phyloP scores from a whole-genome alignment of 2,888 invertebrate genomes.

The Tubiluchus corallicola region DNA sequence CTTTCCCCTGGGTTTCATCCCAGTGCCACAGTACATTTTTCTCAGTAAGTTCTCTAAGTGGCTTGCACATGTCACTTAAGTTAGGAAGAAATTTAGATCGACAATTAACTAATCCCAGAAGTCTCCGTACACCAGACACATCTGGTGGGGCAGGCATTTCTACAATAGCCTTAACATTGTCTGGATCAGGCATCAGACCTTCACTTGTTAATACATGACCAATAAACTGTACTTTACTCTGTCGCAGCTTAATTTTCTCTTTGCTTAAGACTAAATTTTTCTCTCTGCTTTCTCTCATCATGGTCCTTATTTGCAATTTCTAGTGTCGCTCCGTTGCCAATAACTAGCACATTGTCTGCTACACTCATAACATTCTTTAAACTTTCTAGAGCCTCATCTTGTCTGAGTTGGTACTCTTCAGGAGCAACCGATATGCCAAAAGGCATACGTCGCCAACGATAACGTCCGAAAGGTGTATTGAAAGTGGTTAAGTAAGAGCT shows the following conservation, averaged over 20 bases:
- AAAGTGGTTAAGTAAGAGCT: too few species aligned
- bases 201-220: slow-evolving; percentile 12
- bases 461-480: slow-evolving; percentile 14
- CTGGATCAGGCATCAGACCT: slow-evolving; percentile 12
- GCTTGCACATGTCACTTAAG: neutral
- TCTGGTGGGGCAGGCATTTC: too few species aligned
- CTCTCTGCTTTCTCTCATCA: slow-evolving; percentile 9
- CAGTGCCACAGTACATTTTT: slow-evolving; percentile 4
- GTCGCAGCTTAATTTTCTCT: slow-evolving; percentile 12
- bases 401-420: slow-evolving; percentile 14
- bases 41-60: slow-evolving; percentile 4
- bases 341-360: slow-evolving; percentile 15
- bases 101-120: slow-evolving; percentile 11
- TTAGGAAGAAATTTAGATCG: neutral
- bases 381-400: slow-evolving; percentile 14
- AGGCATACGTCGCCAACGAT: slow-evolving; percentile 14
- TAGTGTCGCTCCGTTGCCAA: slow-evolving; percentile 11
- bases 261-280: slow-evolving; percentile 9
- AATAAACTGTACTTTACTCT: neutral
- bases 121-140: too few species aligned
- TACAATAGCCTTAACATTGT: slow-evolving; percentile 13
- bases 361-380: slow-evolving; percentile 13
- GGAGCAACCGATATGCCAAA: slow-evolving; percentile 14
- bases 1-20: slow-evolving; percentile 1
- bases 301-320: slow-evolving; percentile 11